A percentile compares a stretch with the other conserved stretches of the same genome.
phyloP scores from a whole-genome alignment of 2,888 invertebrate genomes.

The Drosophila imparisetae region DNA sequence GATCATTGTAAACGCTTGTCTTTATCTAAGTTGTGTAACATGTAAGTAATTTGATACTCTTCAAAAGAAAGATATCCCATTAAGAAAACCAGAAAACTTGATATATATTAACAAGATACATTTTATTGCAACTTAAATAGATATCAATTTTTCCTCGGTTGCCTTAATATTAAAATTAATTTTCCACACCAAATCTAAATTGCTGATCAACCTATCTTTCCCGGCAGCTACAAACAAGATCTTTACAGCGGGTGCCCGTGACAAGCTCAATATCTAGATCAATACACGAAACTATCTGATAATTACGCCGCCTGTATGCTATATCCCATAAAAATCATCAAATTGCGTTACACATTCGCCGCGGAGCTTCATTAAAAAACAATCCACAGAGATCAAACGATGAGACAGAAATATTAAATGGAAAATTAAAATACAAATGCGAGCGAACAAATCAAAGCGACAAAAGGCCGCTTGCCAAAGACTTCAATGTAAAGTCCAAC shows the following conservation, averaged over 20 bases:
- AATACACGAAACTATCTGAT: constrained; percentile 46
- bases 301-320: constrained; percentile 64
- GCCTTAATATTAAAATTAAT: constrained; percentile 40
- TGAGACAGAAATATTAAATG: constrained; percentile 18
- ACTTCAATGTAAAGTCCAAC: constrained; percentile 49
- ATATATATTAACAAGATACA: constrained; percentile 31
- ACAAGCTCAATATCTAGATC: constrained; percentile 33
- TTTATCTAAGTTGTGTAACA: not conserved
- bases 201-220: constrained; percentile 36
- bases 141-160: constrained; percentile 23
- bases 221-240: constrained; percentile 45
- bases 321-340: constrained; percentile 75
- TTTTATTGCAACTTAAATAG: constrained; percentile 18
- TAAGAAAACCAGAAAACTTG: constrained; percentile 6
- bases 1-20: not conserved
- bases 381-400: constrained; percentile 49
- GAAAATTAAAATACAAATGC: constrained; percentile 68
- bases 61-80: not conserved
- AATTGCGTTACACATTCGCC: constrained; percentile 73
- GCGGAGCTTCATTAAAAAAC: constrained; percentile 71
- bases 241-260: constrained; percentile 19
- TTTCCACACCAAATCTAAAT: constrained; percentile 59
- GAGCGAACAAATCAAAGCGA: constrained; percentile 72
- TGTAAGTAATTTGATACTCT: constrained; percentile 8
- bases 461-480: constrained; percentile 36